These are phyloP conservation scores for Microtus ochrogaster DNA, from an alignment of 2,113 vertebrate genomes.

Conservation along the genomic window DNA sequence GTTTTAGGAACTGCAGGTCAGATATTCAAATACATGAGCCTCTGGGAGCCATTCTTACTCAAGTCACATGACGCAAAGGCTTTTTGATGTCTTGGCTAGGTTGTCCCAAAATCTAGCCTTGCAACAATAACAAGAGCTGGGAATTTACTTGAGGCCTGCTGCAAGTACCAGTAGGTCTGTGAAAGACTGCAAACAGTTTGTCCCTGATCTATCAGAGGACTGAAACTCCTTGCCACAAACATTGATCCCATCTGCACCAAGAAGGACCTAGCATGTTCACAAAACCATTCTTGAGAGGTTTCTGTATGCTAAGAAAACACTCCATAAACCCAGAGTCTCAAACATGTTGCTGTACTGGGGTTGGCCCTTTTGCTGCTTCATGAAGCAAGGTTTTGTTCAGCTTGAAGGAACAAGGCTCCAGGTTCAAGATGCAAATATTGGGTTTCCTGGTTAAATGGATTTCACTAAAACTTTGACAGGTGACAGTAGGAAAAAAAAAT, in stretches of 20 bases:
- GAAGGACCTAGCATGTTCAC: background rate
- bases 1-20: background rate
- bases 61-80: background rate
- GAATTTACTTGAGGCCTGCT: background rate
- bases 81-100: background rate
- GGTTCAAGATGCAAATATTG: background rate
- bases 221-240: background rate
- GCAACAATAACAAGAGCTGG: background rate
- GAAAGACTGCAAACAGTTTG: rapidly evolving
- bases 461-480: background rate
- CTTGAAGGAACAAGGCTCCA: background rate
- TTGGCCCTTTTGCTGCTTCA: background rate
- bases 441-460: background rate
- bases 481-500: background rate
- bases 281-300: background rate
- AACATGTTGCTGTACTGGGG: background rate
- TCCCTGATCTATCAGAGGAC: background rate
- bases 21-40: background rate
- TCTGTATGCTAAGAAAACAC: background rate
- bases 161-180: background rate
- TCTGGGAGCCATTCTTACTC: background rate
- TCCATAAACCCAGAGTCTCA: background rate
- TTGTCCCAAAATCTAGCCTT: background rate
- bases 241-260: background rate
- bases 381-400: background rate